Evolutionary conservation across 1,140 invertebrate genomes (phyloP).

Genomic region (Rhizoglyphus robini): DNA sequence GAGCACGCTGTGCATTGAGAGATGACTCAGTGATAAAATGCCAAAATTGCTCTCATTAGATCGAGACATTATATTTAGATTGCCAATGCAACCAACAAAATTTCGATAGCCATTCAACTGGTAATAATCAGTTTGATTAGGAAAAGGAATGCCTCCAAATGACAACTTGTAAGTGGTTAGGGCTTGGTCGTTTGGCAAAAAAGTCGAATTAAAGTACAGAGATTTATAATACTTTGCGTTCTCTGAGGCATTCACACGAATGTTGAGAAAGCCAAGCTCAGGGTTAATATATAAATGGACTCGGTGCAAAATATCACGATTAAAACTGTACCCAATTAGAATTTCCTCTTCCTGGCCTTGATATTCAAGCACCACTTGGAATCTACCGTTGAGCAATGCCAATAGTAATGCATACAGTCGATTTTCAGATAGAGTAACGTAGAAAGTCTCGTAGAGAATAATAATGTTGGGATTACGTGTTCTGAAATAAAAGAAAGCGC

Average conservation of each 20-base stretch:
- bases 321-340: conserved; percentile 42
- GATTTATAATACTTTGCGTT: not conserved
- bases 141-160: conserved; percentile 53
- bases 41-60: conserved; percentile 4
- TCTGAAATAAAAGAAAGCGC: conserved; percentile 41
- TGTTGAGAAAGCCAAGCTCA: conserved; percentile 58
- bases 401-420: conserved; percentile 30
- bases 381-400: conserved; percentile 70
- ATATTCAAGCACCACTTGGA: conserved; percentile 72
- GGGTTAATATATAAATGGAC: conserved; percentile 70
- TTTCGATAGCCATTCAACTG: conserved; percentile 33
- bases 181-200: not conserved
- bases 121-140: conserved; percentile 58
- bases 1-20: conserved; percentile 20
- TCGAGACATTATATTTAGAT: not conserved
- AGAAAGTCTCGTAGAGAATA: conserved; percentile 72
- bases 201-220: not conserved
- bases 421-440: conserved; percentile 29
- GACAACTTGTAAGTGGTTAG: conserved; percentile 7
- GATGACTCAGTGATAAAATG: conserved; percentile 11
- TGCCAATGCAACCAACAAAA: conserved; percentile 4
- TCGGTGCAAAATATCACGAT: conserved; percentile 74
- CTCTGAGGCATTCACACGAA: conserved; percentile 54
- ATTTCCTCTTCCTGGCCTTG: conserved; percentile 5
- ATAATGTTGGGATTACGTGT: conserved; percentile 69